phyloP scores from a whole-genome alignment of 2,888 invertebrate genomes.

The Epinotia nisella region DNA sequence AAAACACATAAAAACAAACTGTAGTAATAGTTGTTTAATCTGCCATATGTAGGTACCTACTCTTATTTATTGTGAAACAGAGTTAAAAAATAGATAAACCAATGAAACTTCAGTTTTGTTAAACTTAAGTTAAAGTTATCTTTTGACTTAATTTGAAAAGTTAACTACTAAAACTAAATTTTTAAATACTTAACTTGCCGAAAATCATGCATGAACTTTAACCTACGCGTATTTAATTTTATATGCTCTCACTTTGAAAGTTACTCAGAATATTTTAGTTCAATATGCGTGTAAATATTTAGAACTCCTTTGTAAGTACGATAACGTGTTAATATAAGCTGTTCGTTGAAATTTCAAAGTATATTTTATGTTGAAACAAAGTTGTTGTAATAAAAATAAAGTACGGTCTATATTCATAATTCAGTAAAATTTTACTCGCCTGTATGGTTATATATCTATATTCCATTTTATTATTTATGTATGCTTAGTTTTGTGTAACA shows the following conservation, averaged over 20 bases:
- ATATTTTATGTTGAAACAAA: background rate
- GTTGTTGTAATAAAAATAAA: background rate
- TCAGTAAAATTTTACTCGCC: background rate
- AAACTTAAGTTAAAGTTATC: background rate
- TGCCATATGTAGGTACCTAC: no score
- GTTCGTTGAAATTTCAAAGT: background rate
- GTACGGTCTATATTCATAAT: background rate
- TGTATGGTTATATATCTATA: background rate
- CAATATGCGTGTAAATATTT: background rate
- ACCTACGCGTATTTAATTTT: conserved; percentile 1
- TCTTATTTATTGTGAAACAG: no score
- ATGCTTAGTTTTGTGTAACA: no score
- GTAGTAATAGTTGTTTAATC: no score
- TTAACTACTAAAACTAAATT: conserved; percentile 10
- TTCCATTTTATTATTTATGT: no score
- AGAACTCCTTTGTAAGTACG: background rate
- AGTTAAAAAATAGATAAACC: background rate
- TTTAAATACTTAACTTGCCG: background rate
- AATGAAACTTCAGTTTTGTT: background rate
- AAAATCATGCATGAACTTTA: background rate
- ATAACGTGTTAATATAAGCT: conserved; percentile 4
- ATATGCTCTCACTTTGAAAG: background rate
- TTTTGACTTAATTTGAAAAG: conserved; percentile 8
- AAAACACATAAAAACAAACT: no score
- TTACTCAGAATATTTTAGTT: background rate